Evolutionary conservation across 2,797 vertebrate species (phyloP), one percentile per base, ranked within the genome.

Genomic region (Hipposideros larvatus): DNA sequence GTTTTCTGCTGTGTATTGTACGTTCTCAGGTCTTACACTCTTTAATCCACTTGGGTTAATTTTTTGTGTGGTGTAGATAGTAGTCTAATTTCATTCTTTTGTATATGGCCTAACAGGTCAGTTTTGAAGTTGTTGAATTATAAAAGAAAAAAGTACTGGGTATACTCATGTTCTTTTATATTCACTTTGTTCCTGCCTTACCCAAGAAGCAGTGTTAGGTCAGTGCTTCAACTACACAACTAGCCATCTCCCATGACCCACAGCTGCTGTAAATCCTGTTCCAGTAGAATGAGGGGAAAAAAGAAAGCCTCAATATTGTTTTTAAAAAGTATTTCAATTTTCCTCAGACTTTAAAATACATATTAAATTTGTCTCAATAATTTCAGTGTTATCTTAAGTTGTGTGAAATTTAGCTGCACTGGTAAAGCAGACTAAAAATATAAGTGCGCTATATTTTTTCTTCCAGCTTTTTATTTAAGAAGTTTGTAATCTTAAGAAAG

Each of bases 91-190:
- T 65, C 11, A 24, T 83, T 66, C 31, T 51, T 65, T 65, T 48
- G 61, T 43, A 34, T 66, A 21, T 84, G 21, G 31, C 43, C 11
- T 51, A 83, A 84, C 21, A 37, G 28, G 51, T 68, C 77, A 75
- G 37, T 71, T 91, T 93, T 83, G 85, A 82, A 96, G 26, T 48
- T 77, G 57, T 85, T 87, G 71, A 95, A 70, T 68, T 96, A 15
- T 65, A 82, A 90, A 90, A 90, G 68, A 43, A 75, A 83, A 86
- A 57, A 74, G 18, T 28, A 31, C 6, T 37, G 31, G 22, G 8
- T 66, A 4, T 70, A 26, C 2, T 90, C 34, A 18, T 18, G 55
- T 96, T 80, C 66, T 90, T 80, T 59, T 51, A 37, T 51, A 37
- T 53, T 65, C 6, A 24, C 53, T 92, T 61, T 90, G 53, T 87